A percentile compares a stretch with the other conserved stretches of the same genome.
Evolutionary conservation across 2,888 invertebrate species (phyloP).

Genomic region (Mythimna ferrago): DNA sequence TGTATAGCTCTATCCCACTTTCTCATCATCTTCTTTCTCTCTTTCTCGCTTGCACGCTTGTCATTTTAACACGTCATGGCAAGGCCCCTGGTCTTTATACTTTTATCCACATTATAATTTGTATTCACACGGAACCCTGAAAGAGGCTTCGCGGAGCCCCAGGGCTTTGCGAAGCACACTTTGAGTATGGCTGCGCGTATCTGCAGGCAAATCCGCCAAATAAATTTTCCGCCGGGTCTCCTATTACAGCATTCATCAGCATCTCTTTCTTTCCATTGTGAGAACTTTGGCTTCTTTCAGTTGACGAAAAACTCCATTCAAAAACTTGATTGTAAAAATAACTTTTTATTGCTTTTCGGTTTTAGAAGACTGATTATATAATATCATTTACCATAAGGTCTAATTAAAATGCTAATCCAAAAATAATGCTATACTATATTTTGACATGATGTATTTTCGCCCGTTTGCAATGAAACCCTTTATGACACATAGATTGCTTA

Average conservation of each 20-base stretch:
- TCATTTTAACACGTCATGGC: no score
- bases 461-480: conserved; percentile 30
- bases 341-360: neutral
- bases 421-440: neutral
- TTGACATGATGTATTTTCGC: neutral
- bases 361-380: neutral
- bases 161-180: no score
- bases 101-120: no score
- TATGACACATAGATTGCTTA: neutral
- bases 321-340: neutral
- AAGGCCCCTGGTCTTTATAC: no score
- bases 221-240: neutral
- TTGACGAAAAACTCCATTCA: neutral
- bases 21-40: no score
- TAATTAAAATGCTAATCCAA: neutral
- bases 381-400: neutral
- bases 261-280: neutral
- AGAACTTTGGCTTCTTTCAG: neutral
- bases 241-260: neutral
- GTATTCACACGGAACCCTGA: no score
- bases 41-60: no score
- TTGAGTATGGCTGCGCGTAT: no score
- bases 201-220: no score
- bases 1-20: no score
- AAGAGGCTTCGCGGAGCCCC: no score